Evolutionary conservation across 2,113 vertebrate species (phyloP).

Genomic region (Trematomus loennbergii): DNA sequence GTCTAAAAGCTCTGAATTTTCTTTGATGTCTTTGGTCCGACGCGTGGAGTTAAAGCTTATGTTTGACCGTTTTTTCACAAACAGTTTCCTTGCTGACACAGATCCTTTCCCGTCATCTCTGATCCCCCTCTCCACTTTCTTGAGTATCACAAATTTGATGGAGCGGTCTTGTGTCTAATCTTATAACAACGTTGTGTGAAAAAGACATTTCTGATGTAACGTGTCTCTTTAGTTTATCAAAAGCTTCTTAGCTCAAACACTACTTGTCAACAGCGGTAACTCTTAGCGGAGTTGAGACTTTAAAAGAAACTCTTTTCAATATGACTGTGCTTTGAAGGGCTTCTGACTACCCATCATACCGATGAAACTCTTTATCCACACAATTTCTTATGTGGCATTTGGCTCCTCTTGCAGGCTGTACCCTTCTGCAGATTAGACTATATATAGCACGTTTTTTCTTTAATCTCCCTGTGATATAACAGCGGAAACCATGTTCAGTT

Average conservation of each 20-base stretch:
- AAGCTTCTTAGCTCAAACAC: constrained; percentile 20
- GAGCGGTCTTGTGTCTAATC: constrained; percentile 46
- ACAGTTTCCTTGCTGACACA: constrained; percentile 36
- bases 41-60: constrained; percentile 36
- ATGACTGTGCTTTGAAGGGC: constrained; percentile 16
- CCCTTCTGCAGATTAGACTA: constrained; percentile 70
- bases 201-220: constrained; percentile 39
- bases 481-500: constrained; percentile 56
- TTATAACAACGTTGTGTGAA: constrained; percentile 37
- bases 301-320: constrained; percentile 22
- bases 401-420: constrained; percentile 27
- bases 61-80: constrained; percentile 37
- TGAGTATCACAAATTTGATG: constrained; percentile 29
- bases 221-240: constrained; percentile 35
- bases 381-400: constrained; percentile 21
- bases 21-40: constrained; percentile 60
- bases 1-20: constrained; percentile 36
- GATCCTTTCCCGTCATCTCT: constrained; percentile 44
- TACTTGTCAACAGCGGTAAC: constrained; percentile 15
- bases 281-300: constrained; percentile 37
- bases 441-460: constrained; percentile 75
- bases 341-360: constrained; percentile 2
- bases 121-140: constrained; percentile 36
- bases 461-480: constrained; percentile 73
- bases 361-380: background rate